Evolutionary conservation across 2,888 invertebrate genomes (phyloP).

Genomic region (Stenurella melanura): DNA sequence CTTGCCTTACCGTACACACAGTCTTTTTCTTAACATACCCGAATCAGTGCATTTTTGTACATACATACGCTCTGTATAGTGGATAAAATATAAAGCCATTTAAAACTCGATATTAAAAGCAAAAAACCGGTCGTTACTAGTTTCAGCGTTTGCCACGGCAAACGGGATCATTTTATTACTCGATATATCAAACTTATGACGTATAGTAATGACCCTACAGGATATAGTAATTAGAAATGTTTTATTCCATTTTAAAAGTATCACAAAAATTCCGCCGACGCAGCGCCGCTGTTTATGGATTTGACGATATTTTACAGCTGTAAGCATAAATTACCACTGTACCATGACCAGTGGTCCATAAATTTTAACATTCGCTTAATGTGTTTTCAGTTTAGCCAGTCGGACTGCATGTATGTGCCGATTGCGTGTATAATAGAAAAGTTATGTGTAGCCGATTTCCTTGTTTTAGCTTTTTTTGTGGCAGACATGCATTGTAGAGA

Average conservation of each 20-base stretch:
- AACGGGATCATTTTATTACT: not conserved
- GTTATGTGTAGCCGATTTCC: conserved; percentile 62
- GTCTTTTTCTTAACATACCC: too few species aligned
- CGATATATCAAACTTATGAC: conserved; percentile 1
- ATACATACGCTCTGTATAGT: too few species aligned
- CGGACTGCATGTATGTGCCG: conserved; percentile 50
- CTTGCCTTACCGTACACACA: too few species aligned
- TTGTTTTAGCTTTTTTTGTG: conserved; percentile 38
- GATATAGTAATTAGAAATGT: conserved; percentile 1
- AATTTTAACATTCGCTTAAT: conserved; percentile 62
- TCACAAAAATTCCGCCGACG: conserved; percentile 17
- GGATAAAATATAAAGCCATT: too few species aligned
- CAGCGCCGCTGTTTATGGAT: conserved; percentile 40
- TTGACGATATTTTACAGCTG: conserved; percentile 50
- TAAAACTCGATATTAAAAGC: not conserved
- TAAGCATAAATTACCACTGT: conserved; percentile 50
- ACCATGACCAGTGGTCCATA: conserved; percentile 51
- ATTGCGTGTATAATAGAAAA: conserved; percentile 55
- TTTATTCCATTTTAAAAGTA: not conserved
- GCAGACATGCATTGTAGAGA: not conserved
- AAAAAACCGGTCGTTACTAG: too few species aligned
- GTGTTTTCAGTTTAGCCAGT: conserved; percentile 63
- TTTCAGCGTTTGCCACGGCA: not conserved
- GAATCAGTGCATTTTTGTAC: too few species aligned
- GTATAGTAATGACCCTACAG: not conserved